Evolutionary conservation across 2,888 invertebrate species (phyloP).

Genomic region (Meiosimyza decipiens): DNA sequence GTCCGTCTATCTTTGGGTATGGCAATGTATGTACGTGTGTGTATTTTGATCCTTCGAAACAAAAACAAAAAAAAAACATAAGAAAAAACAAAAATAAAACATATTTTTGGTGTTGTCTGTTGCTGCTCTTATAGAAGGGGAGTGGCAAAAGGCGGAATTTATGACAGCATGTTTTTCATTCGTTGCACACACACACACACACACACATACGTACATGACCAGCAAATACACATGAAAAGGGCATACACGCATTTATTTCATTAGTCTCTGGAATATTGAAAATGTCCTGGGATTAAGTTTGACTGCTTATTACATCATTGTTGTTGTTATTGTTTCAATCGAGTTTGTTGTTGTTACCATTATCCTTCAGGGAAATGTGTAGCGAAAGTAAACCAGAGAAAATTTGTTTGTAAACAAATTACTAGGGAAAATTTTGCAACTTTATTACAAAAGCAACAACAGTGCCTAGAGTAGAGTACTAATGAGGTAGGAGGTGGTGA

Average conservation of each 20-base stretch:
- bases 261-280: slow-evolving; percentile 33
- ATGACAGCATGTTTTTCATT: slow-evolving; percentile 8
- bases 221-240: neutral
- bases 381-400: slow-evolving; percentile 17
- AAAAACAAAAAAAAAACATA: slow-evolving; percentile 1
- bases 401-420: slow-evolving; percentile 37
- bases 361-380: slow-evolving; percentile 37
- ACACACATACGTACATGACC: slow-evolving; percentile 3
- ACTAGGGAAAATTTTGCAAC: slow-evolving; percentile 2
- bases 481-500: neutral
- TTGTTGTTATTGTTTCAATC: slow-evolving; percentile 18
- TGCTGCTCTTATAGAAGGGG: neutral
- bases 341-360: slow-evolving; percentile 9
- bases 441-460: slow-evolving; percentile 10
- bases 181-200: slow-evolving; percentile 15
- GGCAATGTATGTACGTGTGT: slow-evolving; percentile 1
- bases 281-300: slow-evolving; percentile 34
- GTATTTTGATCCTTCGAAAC: neutral
- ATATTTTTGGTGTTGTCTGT: too few relatives aligned
- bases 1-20: neutral
- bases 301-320: slow-evolving; percentile 34
- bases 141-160: neutral
- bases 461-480: slow-evolving; percentile 15
- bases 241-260: slow-evolving; percentile 33
- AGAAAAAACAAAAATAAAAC: neutral